phyloP scores from a whole-genome alignment of 2,113 vertebrate genomes.

The Hydropotes inermis region DNA sequence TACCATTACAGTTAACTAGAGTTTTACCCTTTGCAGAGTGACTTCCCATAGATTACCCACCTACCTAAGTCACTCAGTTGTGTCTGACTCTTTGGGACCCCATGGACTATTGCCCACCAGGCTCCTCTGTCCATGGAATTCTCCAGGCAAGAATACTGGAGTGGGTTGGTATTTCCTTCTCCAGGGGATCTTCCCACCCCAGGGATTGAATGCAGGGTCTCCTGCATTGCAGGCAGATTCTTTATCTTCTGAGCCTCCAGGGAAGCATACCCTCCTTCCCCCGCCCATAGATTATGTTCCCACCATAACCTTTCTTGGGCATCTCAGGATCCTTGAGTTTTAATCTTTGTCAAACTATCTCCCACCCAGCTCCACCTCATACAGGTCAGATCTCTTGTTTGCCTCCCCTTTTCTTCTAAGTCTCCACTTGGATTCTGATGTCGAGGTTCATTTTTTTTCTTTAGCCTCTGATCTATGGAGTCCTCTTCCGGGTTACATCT shows the following conservation, averaged over 20 bases:
- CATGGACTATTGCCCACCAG: background rate
- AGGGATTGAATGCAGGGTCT: background rate
- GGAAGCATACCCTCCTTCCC: background rate
- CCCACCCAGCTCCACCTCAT: background rate
- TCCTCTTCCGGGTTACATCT: background rate
- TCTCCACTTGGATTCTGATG: background rate
- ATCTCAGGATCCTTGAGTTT: background rate
- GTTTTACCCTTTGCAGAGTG: background rate
- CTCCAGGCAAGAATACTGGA: background rate
- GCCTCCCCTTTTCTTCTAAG: background rate
- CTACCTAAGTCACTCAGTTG: background rate
- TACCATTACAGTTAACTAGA: background rate
- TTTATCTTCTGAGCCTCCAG: background rate
- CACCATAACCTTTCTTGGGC: background rate
- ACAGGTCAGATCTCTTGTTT: background rate
- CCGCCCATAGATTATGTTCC: rapidly evolving
- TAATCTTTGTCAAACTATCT: background rate
- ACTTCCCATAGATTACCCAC: background rate
- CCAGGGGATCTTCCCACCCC: background rate
- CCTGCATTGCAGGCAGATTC: background rate
- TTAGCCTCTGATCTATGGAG: background rate
- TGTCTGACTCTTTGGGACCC: background rate
- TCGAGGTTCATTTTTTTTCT: background rate
- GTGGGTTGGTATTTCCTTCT: background rate
- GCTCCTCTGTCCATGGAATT: background rate